Percentiles rank a stretch among this genome's conserved stretches.
Conservation (phyloP, 2,113 vertebrate species). For the Sebastes schlegelii region DNA sequence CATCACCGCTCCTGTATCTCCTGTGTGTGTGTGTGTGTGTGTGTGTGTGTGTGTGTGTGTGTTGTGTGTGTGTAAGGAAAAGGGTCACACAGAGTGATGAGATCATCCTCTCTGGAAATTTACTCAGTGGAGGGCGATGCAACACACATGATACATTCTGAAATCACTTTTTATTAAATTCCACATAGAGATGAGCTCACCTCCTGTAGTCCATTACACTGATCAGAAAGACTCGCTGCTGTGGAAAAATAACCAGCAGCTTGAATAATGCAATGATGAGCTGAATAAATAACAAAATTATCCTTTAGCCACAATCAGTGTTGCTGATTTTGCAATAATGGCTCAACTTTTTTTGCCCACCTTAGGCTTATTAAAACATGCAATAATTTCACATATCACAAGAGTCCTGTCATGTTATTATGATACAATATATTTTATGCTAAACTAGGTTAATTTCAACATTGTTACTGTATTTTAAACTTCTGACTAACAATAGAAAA, state of each 20-base stretch:
- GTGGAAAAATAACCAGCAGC: slow-evolving; percentile 24
- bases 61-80: background rate
- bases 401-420: background rate
- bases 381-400: background rate
- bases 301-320: slow-evolving; percentile 3
- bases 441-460: background rate
- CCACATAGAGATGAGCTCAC: slow-evolving; percentile 72
- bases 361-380: background rate
- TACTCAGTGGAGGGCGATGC: slow-evolving; percentile 54
- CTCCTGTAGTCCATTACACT: slow-evolving; percentile 28
- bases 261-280: slow-evolving; percentile 33
- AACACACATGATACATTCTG: slow-evolving; percentile 67
- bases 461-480: background rate
- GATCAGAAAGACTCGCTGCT: slow-evolving; percentile 27
- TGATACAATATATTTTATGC: background rate
- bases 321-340: slow-evolving; percentile 11
- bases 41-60: background rate
- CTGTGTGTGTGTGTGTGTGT: slow-evolving; percentile 5
- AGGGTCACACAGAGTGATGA: slow-evolving; percentile 68
- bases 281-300: slow-evolving; percentile 26
- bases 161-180: slow-evolving; percentile 73
- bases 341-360: background rate
- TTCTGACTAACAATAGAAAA: background rate
- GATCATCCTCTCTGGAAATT: slow-evolving; percentile 66
- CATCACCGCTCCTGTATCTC: background rate